A percentile compares a stretch with the other conserved stretches of the same genome.
Conservation (phyloP, 2,113 vertebrate genomes). For the Australoheros scitulus region DNA sequence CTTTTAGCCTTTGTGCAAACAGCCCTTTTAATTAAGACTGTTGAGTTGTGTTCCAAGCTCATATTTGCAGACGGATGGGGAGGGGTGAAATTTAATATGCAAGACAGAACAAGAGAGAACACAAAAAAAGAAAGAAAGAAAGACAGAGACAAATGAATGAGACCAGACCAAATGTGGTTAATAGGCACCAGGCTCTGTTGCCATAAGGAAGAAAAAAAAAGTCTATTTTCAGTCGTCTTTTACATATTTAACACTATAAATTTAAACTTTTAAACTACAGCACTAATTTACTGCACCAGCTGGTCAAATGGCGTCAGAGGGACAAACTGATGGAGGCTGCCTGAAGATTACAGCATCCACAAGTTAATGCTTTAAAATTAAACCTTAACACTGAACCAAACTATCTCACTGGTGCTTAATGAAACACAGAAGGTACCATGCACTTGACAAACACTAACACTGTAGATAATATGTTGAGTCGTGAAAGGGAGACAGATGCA, state of each 20-base stretch:
- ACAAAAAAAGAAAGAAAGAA: background rate
- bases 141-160: background rate
- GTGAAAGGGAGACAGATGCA: too few relatives aligned
- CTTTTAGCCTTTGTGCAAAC: constrained; percentile 66
- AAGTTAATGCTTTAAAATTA: background rate
- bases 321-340: background rate
- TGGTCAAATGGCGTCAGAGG: background rate
- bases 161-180: background rate
- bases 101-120: constrained; percentile 19
- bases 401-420: too few relatives aligned
- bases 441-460: too few relatives aligned
- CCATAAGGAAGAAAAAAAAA: background rate
- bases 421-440: too few relatives aligned
- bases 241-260: too few relatives aligned
- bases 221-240: background rate
- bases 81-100: constrained; percentile 28
- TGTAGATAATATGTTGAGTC: too few relatives aligned
- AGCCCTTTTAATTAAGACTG: constrained; percentile 70
- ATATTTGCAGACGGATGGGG: constrained; percentile 49
- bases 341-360: background rate
- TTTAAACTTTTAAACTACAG: too few relatives aligned
- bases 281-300: background rate
- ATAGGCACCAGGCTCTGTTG: background rate
- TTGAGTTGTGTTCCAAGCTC: constrained; percentile 45
- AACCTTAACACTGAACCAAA: background rate